phyloP scores from a whole-genome alignment of 2,797 vertebrate genomes.

The Furcifer pardalis region DNA sequence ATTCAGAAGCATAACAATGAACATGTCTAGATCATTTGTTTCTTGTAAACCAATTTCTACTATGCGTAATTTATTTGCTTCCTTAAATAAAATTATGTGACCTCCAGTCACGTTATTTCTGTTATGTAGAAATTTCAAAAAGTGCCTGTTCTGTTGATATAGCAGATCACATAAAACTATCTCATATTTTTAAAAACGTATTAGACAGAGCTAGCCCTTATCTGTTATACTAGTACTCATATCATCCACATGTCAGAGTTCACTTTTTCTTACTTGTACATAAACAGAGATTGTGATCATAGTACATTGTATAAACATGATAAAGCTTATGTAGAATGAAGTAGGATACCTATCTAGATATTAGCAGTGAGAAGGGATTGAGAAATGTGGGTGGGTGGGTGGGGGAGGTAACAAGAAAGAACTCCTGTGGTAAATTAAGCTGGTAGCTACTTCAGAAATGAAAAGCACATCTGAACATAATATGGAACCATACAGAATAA shows the following conservation, averaged over 20 bases:
- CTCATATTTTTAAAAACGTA: constrained; percentile 7
- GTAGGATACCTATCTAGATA: not conserved
- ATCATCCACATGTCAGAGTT: not conserved
- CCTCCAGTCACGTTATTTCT: not conserved
- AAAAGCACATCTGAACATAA: not conserved
- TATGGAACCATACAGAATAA: not conserved
- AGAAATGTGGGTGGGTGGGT: too few species aligned
- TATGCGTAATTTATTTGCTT: not conserved
- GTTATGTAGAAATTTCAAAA: constrained; percentile 13
- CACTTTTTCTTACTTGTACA: constrained; percentile 22
- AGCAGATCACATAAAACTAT: not conserved
- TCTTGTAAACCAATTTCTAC: not conserved
- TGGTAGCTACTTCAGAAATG: not conserved
- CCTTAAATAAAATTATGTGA: not conserved
- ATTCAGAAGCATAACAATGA: not conserved
- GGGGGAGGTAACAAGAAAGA: not conserved
- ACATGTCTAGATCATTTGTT: not conserved
- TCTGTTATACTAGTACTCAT: not conserved
- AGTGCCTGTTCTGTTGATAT: not conserved
- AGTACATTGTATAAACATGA: not conserved
- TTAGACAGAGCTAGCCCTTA: constrained; percentile 7
- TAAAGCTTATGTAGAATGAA: not conserved
- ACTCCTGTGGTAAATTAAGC: not conserved
- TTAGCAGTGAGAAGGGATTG: not conserved
- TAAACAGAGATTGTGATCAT: constrained; percentile 11